phyloP scores from a whole-genome alignment of 2,113 vertebrate genomes.

The Chaetura pelagica region DNA sequence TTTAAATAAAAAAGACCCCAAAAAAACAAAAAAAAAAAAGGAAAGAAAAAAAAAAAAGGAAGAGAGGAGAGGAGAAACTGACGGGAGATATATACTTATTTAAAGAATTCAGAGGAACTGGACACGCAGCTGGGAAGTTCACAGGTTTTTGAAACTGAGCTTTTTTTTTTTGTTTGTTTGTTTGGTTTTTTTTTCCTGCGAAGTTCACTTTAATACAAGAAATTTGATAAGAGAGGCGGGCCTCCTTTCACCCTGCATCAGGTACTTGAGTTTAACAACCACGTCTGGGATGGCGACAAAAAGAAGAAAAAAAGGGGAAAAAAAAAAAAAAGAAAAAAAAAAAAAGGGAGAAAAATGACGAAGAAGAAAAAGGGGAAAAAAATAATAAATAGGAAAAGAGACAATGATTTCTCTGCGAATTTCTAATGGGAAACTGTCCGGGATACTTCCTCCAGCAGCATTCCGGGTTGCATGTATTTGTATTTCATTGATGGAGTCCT shows the following conservation, averaged over 20 bases:
- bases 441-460: slow-evolving; percentile 77
- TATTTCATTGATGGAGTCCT: slow-evolving; percentile 84
- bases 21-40: background rate
- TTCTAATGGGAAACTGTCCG: slow-evolving; percentile 72
- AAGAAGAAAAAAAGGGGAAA: slow-evolving; percentile 62
- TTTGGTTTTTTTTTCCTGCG: no score
- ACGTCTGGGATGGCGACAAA: slow-evolving; percentile 73
- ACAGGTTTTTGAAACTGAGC: slow-evolving; percentile 94
- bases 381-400: slow-evolving; percentile 45
- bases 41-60: background rate
- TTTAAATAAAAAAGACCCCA: background rate
- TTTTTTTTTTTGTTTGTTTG: no score
- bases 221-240: slow-evolving; percentile 95
- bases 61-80: slow-evolving; percentile 32
- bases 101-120: slow-evolving; percentile 73
- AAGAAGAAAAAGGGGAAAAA: slow-evolving; percentile 48
- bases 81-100: slow-evolving; percentile 75
- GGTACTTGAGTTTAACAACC: slow-evolving; percentile 79
- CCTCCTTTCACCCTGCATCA: slow-evolving; percentile 90
- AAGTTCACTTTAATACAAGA: slow-evolving; percentile 89
- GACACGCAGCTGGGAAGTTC: slow-evolving; percentile 90
- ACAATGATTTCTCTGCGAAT: slow-evolving; percentile 76
- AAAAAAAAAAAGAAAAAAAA: slow-evolving; percentile 40
- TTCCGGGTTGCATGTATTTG: slow-evolving; percentile 87
- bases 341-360: background rate